phyloP scores from a whole-genome alignment of 2,797 vertebrate genomes.

The Nothura maculosa region DNA sequence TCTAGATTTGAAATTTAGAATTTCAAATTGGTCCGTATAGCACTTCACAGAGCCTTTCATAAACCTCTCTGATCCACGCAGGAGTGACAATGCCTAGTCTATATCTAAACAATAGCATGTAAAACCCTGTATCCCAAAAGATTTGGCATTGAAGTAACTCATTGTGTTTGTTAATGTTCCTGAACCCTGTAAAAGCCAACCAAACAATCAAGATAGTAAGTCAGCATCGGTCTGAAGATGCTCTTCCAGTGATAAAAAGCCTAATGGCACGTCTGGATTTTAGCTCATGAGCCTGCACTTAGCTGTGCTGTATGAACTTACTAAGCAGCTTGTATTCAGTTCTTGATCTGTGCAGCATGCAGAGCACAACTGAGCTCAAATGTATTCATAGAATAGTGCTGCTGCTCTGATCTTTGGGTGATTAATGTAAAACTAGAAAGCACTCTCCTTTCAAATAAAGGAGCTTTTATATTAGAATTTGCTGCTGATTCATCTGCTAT shows the following conservation, averaged over 20 bases:
- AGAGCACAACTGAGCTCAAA: background rate
- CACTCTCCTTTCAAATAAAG: background rate
- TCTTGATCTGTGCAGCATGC: background rate
- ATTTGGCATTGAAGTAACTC: background rate
- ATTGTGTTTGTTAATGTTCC: background rate
- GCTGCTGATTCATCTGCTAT: background rate
- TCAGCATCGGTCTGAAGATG: background rate
- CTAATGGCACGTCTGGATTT: background rate
- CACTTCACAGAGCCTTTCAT: background rate
- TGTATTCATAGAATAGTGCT: background rate
- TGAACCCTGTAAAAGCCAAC: background rate
- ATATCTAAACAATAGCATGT: background rate
- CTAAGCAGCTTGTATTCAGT: rapidly evolving
- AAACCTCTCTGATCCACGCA: background rate
- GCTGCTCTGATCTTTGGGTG: background rate
- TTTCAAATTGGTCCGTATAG: background rate
- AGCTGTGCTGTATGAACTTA: background rate
- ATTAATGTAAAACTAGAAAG: background rate
- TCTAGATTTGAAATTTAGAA: background rate
- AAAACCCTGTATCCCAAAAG: background rate
- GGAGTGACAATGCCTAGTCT: background rate
- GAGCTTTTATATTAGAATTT: background rate
- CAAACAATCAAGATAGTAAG: background rate
- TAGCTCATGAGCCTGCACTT: background rate
- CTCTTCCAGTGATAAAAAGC: background rate